Evolutionary conservation across 2,113 vertebrate species (phyloP), one percentile per base, ranked within the genome.

Genomic region (Polypterus bichir): DNA sequence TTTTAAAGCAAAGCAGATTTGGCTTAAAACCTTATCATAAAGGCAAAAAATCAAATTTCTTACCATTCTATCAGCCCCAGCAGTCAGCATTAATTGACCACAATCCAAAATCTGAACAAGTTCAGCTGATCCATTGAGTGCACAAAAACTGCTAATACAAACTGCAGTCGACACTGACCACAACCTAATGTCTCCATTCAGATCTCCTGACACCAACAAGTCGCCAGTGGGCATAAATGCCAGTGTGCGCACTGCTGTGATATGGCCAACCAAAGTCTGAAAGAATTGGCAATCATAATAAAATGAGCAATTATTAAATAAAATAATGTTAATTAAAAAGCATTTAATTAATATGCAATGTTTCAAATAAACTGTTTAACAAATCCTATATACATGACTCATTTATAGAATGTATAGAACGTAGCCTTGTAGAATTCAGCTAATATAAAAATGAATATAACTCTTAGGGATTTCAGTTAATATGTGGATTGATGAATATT

Each of bases 51-150:
- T 27, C 27, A 1, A 6, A 44, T 47, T 9, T 60, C 71, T 82
- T 70, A 92, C 91, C 79, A 67, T 81, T 70, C 81, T 69, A 59
- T 94, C 92, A 1, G 87, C 74, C 64, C 91, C 88, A 0, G 82
- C 83, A 0, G 77, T 92, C 65, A 95, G 71, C 49, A 93, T 79
- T 64, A 75, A 68, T 44, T 67, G 57, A n/a, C 86, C 88, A 3
- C 73, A 71, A 3, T 67, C 65, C 59, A 91, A 73, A 71, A 90
- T 92, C 59, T 68, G 68, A 9, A 86, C 69, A 1, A 66, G 69
- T 27, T 86, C 67, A 0, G 84, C 67, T 4, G 76, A 73, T n/a
- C 89, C 88, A 0, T 5, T 1, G 71, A 93, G 91, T 69, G 90
- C 89, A 60, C 77, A 74, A 72, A 86, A 92, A 65, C 75, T 65